Evolutionary conservation across 2,888 invertebrate genomes (phyloP), one percentile per base, ranked within the genome.

Genomic region (Apeira syringaria): DNA sequence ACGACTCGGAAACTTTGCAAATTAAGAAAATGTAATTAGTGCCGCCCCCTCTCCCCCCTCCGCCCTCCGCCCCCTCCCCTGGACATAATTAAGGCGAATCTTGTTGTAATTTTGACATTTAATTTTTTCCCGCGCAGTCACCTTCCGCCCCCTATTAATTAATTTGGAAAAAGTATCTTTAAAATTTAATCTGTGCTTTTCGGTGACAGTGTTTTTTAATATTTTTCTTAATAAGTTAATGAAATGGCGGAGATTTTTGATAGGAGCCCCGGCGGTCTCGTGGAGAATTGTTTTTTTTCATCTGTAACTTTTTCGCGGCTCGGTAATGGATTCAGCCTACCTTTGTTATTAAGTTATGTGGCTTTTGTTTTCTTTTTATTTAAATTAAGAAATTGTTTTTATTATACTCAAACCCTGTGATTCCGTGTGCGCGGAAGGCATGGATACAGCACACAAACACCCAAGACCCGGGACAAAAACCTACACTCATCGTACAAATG

Each of bases 1-100:
- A 46, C 46, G 51, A 43, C 17, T 26, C 13, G 22, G 38, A 44
- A 84, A 87, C 75, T 87, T 88, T 82, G 78, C 85, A 81, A 88
- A 89, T 88, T 87, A 87, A 86, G 88, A 86, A 87, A 87, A 86
- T 83, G 87, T 86, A 87, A 87, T 88, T 87, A 87, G 86, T 77
- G 63, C 66, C 58, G 49, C 66, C 60, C 60, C 51, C 18, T 41
- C 63, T 65, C 58, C 49, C 66, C 60, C 60, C 51, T 22, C 42
- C 39, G 48, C 40, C 50, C 53, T 33, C 29, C 47, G 34, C 51
- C 17, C 35, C 48, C 56, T 46, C 42, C 65, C 58, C 56, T 67
- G 79, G 84, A 85, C 86, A 85, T 85, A 84, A 86, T 88, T 84
- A 86, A 86, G 76, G 76, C 73, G 74, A 85, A 87, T 87, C 83